These are phyloP conservation scores for Microcaecilia unicolor DNA, from an alignment of 2,797 vertebrate genomes.

Conservation along the genomic window DNA sequence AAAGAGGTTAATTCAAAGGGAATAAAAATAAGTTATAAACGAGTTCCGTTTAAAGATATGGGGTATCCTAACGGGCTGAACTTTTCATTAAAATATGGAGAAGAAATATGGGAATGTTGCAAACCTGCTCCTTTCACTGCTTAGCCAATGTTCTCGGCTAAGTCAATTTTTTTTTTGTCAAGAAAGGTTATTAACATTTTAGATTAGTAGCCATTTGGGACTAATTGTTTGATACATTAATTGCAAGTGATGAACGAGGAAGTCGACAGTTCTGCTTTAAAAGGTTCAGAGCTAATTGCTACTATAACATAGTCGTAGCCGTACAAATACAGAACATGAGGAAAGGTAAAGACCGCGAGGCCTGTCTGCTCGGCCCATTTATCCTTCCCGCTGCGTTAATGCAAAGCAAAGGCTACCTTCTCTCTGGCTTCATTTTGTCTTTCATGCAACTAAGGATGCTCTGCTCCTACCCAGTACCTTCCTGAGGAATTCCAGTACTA, in stretches of 20 bases:
- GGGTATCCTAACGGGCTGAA: neutral
- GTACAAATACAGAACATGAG: no score
- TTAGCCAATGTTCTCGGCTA: conserved; percentile 9
- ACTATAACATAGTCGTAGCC: conserved; percentile 31
- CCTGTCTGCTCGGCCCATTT: no score
- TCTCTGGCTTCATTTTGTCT: no score
- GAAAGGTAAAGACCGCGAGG: no score
- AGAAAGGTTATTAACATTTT: conserved; percentile 19
- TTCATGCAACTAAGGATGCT: no score
- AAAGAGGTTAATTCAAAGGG: neutral
- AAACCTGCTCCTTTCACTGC: neutral
- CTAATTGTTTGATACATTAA: conserved; percentile 39
- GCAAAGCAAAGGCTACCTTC: no score
- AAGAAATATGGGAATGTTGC: neutral
- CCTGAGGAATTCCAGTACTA: no score
- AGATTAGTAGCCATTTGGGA: conserved; percentile 38
- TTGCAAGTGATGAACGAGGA: conserved; percentile 48
- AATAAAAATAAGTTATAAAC: conserved; percentile 1
- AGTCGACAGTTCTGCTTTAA: conserved; percentile 28
- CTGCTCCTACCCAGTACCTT: no score
- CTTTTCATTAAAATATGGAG: neutral
- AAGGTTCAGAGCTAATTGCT: conserved; percentile 32
- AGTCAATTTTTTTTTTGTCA: conserved; percentile 6
- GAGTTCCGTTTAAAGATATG: conserved; percentile 1
- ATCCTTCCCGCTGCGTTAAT: no score